Percentiles rank a stretch among this genome's conserved stretches.
These are phyloP conservation scores for Microhierax caerulescens DNA, from an alignment of 2,797 vertebrate genomes.

Conservation along the genomic window DNA sequence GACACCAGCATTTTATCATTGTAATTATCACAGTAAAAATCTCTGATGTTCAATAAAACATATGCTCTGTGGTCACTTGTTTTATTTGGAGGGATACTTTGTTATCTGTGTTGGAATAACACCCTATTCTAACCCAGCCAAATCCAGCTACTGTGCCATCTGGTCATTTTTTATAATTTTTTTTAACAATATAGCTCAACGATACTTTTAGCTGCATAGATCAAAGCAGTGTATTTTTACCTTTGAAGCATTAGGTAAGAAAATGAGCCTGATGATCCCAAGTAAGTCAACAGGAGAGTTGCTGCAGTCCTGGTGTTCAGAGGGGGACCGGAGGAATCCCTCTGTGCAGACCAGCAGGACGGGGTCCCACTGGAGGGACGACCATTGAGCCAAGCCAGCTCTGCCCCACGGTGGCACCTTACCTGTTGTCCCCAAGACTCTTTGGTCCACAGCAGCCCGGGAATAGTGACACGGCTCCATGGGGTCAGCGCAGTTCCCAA, in stretches of 20 bases:
- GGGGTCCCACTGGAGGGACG: not conserved
- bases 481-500: not conserved
- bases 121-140: not conserved
- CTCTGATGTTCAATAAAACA: not conserved
- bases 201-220: not conserved
- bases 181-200: not conserved
- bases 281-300: not conserved
- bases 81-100: not conserved
- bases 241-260: not conserved
- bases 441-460: not conserved
- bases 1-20: not conserved
- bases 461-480: rapidly evolving
- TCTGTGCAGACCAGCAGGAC: not conserved
- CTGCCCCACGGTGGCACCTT: not conserved
- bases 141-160: not conserved
- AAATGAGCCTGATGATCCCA: not conserved
- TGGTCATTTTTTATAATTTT: not conserved
- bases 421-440: not conserved
- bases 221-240: not conserved
- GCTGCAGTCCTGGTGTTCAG: not conserved
- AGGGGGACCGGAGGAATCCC: not conserved
- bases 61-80: not conserved
- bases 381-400: rapidly evolving
- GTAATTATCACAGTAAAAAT: not conserved
- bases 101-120: not conserved